phyloP scores from a whole-genome alignment of 1,140 invertebrate genomes.

The Asobara japonica region DNA sequence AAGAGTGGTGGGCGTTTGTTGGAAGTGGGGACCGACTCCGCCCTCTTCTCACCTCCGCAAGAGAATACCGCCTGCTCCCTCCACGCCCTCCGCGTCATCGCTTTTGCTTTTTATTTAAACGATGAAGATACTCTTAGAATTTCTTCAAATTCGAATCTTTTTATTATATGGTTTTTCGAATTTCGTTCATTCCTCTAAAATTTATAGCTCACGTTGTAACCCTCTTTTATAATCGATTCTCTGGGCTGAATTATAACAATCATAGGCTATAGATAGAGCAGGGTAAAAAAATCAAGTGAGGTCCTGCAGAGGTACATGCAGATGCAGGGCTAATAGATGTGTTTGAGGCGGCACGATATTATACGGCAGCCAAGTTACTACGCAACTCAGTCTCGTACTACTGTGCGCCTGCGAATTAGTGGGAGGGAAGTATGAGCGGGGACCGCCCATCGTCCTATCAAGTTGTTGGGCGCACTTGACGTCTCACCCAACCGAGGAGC shows the following conservation, averaged over 20 bases:
- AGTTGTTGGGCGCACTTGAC: slow-evolving; percentile 29
- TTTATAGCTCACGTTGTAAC: background rate
- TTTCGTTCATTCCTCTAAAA: background rate
- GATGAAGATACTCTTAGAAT: background rate
- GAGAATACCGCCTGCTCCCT: background rate
- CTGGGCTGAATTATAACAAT: background rate
- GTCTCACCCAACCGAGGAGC: background rate
- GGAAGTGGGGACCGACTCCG: background rate
- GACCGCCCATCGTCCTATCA: slow-evolving; percentile 61
- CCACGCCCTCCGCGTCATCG: background rate
- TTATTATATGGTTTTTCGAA: background rate
- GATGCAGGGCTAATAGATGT: background rate
- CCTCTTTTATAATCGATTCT: background rate
- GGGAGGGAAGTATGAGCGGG: slow-evolving; percentile 38
- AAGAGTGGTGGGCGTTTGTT: background rate
- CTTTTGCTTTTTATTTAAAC: too few species aligned
- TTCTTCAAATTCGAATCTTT: background rate
- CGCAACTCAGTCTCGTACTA: slow-evolving; percentile 11
- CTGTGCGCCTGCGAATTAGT: slow-evolving; percentile 48
- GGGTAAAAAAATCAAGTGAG: background rate
- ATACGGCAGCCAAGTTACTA: background rate
- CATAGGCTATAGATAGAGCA: background rate
- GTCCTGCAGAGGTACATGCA: background rate
- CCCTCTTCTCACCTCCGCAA: background rate
- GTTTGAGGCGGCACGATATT: background rate